Evolutionary conservation across 2,113 vertebrate species (phyloP).

Genomic region (Anguilla japonica): DNA sequence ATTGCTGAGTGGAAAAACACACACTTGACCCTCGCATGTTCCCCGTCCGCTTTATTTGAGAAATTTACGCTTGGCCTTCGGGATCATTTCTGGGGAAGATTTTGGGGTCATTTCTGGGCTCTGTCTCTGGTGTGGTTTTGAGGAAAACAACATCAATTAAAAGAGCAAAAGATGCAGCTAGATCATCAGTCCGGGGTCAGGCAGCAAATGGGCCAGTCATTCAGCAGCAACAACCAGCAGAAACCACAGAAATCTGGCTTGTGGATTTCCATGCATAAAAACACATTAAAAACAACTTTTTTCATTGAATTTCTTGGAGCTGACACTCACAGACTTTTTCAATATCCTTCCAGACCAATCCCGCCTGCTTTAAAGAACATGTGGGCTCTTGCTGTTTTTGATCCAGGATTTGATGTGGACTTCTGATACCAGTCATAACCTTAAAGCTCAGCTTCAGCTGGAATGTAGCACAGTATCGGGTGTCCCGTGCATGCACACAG

Average conservation of each 20-base stretch:
- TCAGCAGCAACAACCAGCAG: not conserved
- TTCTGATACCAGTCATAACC: not conserved
- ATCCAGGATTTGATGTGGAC: not conserved
- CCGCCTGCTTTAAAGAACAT: not conserved
- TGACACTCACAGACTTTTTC: not conserved
- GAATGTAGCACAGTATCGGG: not conserved
- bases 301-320: not conserved
- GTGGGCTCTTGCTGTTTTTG: not conserved
- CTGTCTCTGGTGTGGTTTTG: not conserved
- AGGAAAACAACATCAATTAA: not conserved
- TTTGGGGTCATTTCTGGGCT: not conserved
- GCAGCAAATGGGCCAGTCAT: not conserved
- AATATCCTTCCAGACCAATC: slow-evolving; percentile 1
- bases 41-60: not conserved
- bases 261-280: not conserved
- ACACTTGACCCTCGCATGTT: slow-evolving; percentile 19
- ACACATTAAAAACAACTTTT: slow-evolving; percentile 7
- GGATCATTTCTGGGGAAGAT: not conserved
- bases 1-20: slow-evolving; percentile 27
- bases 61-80: not conserved
- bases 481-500: not conserved
- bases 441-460: not conserved
- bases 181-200: not conserved
- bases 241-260: not conserved
- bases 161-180: not conserved